Conservation (phyloP, 2,888 invertebrate genomes). For the Dryadula phaetusa region DNA sequence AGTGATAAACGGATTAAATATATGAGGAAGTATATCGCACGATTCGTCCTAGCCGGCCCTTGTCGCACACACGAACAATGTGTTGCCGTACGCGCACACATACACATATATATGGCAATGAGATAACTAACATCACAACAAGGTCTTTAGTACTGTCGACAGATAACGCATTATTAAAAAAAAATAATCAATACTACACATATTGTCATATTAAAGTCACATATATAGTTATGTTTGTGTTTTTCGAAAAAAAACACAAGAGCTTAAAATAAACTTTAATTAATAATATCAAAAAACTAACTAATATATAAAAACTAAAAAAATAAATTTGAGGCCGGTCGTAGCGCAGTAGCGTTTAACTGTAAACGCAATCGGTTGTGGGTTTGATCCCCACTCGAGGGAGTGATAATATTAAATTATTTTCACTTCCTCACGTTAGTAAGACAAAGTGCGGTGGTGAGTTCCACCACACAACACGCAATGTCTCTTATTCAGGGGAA, state of each 20-base stretch:
- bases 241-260: neutral
- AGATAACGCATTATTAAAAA: constrained; percentile 49
- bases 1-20: constrained; percentile 69
- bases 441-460: too few species aligned
- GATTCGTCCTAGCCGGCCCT: constrained; percentile 77
- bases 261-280: too few species aligned
- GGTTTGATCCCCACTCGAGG: too few species aligned
- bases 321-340: too few species aligned
- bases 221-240: neutral
- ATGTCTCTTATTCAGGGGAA: too few species aligned
- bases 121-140: constrained; percentile 81
- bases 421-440: too few species aligned
- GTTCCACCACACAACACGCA: too few species aligned
- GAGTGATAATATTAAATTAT: too few species aligned
- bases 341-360: too few species aligned
- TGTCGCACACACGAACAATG: constrained; percentile 49
- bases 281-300: neutral
- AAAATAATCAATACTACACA: neutral
- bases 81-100: constrained; percentile 43
- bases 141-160: constrained; percentile 72
- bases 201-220: neutral
- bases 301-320: neutral
- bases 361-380: too few species aligned
- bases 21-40: constrained; percentile 75
- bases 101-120: constrained; percentile 65